Percentiles rank a stretch among this genome's conserved stretches.
Conservation (phyloP, 2,113 vertebrate genomes). For the Oreochromis spilurus region DNA sequence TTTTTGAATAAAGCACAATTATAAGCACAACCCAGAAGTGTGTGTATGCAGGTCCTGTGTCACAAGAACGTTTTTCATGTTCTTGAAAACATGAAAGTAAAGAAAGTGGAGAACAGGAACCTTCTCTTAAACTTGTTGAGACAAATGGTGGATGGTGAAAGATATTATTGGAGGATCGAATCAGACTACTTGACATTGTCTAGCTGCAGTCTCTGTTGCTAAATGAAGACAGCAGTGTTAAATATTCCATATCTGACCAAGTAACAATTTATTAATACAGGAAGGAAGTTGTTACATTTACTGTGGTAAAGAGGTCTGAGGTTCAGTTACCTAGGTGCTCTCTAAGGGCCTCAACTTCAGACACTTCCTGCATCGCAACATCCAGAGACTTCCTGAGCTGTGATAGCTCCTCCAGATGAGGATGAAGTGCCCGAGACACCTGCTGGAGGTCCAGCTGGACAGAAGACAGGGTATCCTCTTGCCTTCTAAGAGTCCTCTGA, state of each 20-base stretch:
- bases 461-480: conserved; percentile 21
- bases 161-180: background rate
- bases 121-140: background rate
- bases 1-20: too few species aligned
- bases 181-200: background rate
- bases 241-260: background rate
- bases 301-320: background rate
- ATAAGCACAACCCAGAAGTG: too few species aligned
- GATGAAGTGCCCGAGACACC: background rate
- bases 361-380: conserved; percentile 17
- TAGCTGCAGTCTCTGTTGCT: background rate
- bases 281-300: background rate
- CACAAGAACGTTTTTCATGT: background rate
- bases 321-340: conserved; percentile 32
- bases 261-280: background rate
- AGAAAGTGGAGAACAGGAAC: background rate
- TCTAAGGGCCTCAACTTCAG: conserved; percentile 5
- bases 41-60: too few species aligned
- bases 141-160: background rate
- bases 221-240: background rate
- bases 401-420: conserved; percentile 12
- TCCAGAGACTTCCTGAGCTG: conserved; percentile 29
- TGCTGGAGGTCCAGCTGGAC: conserved; percentile 22
- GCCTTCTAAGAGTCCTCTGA: conserved; percentile 17
- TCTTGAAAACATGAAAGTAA: background rate